Percentiles rank a stretch among this genome's conserved stretches.
phyloP scores from a whole-genome alignment of 2,888 invertebrate genomes.

The Hydriomena furcata region DNA sequence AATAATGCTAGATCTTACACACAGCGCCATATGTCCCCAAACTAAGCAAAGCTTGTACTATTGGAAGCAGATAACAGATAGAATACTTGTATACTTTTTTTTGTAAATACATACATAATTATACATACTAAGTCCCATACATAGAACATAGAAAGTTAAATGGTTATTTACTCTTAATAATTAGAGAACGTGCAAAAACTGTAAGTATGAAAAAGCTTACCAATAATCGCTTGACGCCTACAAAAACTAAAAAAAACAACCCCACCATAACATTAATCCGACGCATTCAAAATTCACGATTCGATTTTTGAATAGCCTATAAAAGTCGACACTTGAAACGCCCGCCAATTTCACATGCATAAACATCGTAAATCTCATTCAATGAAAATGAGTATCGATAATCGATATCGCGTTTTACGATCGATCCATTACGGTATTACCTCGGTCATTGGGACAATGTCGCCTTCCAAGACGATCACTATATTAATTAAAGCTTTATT shows the following conservation, averaged over 20 bases:
- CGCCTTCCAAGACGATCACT: constrained; percentile 62
- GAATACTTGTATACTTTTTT: no score
- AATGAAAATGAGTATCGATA: constrained; percentile 74
- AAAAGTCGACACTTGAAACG: constrained; percentile 73
- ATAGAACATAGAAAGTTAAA: no score
- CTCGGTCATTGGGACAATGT: constrained; percentile 56
- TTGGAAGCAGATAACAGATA: no score
- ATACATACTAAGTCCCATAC: no score
- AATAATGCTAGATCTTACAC: no score
- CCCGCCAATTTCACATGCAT: constrained; percentile 71
- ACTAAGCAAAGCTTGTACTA: no score
- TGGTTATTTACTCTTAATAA: no score
- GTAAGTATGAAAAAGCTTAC: constrained; percentile 35
- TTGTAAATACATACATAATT: no score
- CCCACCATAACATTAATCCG: constrained; percentile 61
- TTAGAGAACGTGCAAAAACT: no score
- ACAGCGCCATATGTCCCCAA: no score
- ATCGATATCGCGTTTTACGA: constrained; percentile 67
- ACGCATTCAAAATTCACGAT: constrained; percentile 61
- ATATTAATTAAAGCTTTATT: constrained; percentile 68
- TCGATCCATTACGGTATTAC: constrained; percentile 64
- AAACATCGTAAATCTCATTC: constrained; percentile 78
- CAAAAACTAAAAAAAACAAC: constrained; percentile 53
- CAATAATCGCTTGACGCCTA: constrained; percentile 49
- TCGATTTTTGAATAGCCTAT: constrained; percentile 73